These are phyloP conservation scores for Hoplostethus atlanticus DNA, from an alignment of 2,797 vertebrate genomes.

Conservation along the genomic window DNA sequence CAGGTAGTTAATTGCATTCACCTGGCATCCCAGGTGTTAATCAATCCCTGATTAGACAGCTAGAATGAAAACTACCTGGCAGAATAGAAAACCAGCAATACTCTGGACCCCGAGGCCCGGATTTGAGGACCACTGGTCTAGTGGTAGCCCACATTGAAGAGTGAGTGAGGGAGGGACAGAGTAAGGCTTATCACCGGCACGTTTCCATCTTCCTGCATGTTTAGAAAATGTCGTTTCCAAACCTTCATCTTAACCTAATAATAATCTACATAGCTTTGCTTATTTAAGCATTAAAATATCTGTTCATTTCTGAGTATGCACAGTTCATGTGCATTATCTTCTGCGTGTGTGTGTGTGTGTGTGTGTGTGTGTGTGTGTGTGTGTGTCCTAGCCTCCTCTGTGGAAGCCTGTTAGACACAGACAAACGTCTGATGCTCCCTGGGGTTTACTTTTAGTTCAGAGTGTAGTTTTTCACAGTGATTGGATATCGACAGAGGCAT, in stretches of 20 bases:
- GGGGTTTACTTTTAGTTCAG: slow-evolving; percentile 57
- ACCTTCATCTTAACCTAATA: not conserved
- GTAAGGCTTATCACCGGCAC: not conserved
- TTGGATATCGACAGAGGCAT: slow-evolving; percentile 74
- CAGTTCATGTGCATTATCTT: not conserved
- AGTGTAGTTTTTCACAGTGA: slow-evolving; percentile 69
- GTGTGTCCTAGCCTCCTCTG: slow-evolving; percentile 15
- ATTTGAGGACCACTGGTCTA: too few species aligned
- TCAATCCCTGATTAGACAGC: too few species aligned
- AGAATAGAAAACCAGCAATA: too few species aligned
- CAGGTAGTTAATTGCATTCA: too few species aligned
- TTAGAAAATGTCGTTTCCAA: not conserved
- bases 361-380: slow-evolving; percentile 2
- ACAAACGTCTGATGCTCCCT: slow-evolving; percentile 62
- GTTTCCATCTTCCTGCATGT: not conserved
- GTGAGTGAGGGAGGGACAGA: not conserved
- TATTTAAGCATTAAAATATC: not conserved
- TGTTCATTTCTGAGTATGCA: slow-evolving; percentile 2
- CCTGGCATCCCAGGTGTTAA: too few species aligned
- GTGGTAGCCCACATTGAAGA: not conserved
- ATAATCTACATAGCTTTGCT: not conserved
- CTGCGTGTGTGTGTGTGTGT: not conserved
- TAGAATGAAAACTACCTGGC: too few species aligned
- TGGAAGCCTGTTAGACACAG: slow-evolving; percentile 59
- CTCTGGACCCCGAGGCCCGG: too few species aligned